Evolutionary conservation across 2,797 vertebrate species (phyloP).

Genomic region (Halcyon chelicuti): DNA sequence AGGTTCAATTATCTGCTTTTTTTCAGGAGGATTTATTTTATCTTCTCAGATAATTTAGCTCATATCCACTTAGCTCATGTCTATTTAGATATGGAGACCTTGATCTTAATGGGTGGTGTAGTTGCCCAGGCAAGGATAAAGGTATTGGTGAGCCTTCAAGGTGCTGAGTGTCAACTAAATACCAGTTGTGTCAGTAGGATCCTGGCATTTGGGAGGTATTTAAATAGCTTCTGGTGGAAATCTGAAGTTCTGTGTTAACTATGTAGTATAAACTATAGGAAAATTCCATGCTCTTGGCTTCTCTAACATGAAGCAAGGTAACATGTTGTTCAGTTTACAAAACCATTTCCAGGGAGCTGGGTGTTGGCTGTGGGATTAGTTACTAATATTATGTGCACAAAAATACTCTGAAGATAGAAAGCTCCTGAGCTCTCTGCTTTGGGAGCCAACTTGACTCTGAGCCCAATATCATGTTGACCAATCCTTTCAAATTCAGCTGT

Average conservation of each 20-base stretch:
- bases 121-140: not conserved
- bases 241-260: not conserved
- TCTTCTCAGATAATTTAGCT: not conserved
- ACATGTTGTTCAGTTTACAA: fast-evolving
- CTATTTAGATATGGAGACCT: not conserved
- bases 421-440: not conserved
- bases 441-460: not conserved
- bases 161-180: not conserved
- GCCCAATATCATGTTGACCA: not conserved
- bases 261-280: not conserved
- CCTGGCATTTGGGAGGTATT: not conserved
- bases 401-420: not conserved
- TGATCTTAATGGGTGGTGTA: not conserved
- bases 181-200: not conserved
- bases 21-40: not conserved
- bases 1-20: not conserved
- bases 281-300: not conserved
- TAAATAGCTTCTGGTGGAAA: not conserved
- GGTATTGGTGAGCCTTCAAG: not conserved
- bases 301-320: not conserved
- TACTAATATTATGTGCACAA: not conserved
- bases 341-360: not conserved
- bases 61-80: not conserved
- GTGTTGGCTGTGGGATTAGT: not conserved
- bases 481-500: not conserved